Base-by-base conservation (phyloP, 1,140 invertebrate genomes). In the Brachionus paranguensis region DNA sequence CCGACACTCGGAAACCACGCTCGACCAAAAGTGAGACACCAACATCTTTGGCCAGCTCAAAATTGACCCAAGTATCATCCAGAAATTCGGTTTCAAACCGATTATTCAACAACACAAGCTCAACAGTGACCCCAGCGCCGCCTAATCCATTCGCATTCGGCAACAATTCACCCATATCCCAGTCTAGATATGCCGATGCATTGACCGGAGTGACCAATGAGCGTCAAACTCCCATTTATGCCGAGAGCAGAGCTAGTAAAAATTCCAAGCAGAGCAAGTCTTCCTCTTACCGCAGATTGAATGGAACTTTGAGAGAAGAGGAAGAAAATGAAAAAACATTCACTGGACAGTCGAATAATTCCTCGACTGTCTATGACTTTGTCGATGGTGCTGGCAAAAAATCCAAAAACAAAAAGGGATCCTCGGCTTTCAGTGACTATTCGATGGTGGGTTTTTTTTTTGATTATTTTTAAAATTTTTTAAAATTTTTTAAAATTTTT, bases 341-440 rank as follows among this genome's bases (percentile, higher is more conserved):
- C 1, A 72, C 41, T 43, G 37, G 29, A 41, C 17, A 72, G 11
- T 68, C 65, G n/a, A 68, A 68, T 68, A 41, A 41, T 68, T 68
- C 65, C 5, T 68, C 65, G n/a, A 68, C 27, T 68, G 33, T 41
- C 29, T 68, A 68, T 29, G 33, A 37, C 12, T 37, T 33, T 33
- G 24, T 37, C n/a, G 64, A 68, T 29, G 33, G 27, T 3, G 37
- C 68, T 8, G 37, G 12, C 29, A 72, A 72, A 72, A 37, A 41
- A 8, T 72, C 68, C 8, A 72, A 72, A 12, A 72, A 43, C n/a
- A 72, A 72, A 41, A 68, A 33, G 3, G n/a, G 33, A 0, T 72
- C 68, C n/a, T 72, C 68, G 33, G 68, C 68, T 2, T 72, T 72
- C n/a, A 72, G n/a, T 17, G 68, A 72, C 41, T 72, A 72, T 72